A percentile compares a stretch with the other conserved stretches of the same genome.
Conservation (phyloP, 2,797 vertebrate genomes). For the Rhabdophis nuchalis region DNA sequence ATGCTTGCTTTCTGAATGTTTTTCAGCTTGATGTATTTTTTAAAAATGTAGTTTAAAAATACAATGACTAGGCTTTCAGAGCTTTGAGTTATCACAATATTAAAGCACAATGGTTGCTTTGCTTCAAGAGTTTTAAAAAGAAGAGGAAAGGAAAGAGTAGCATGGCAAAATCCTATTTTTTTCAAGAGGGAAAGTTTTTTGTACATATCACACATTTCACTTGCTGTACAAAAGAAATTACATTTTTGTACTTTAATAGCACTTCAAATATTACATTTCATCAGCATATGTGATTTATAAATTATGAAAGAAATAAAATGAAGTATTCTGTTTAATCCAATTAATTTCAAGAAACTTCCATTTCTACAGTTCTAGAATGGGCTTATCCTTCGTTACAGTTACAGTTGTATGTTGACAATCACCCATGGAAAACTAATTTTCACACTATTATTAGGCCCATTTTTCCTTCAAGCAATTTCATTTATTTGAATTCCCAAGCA, state of each 20-base stretch:
- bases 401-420: not conserved
- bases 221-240: conserved; percentile 60
- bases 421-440: rapidly evolving
- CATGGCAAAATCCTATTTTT: conserved; percentile 34
- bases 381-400: conserved; percentile 15
- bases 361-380: not conserved
- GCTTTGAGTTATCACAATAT: not conserved
- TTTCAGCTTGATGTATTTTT: not conserved
- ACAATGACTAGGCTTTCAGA: not conserved
- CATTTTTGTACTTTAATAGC: conserved; percentile 49
- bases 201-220: conserved; percentile 51
- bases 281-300: conserved; percentile 48
- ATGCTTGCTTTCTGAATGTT: not conserved
- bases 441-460: rapidly evolving
- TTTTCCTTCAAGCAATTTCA: not conserved
- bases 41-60: not conserved
- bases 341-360: conserved; percentile 38
- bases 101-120: not conserved
- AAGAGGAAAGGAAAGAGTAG: conserved; percentile 52
- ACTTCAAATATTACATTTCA: conserved; percentile 63
- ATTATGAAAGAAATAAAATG: conserved; percentile 62
- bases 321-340: conserved; percentile 62
- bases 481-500: not conserved
- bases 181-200: conserved; percentile 37
- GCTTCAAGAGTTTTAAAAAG: not conserved